These are phyloP conservation scores for Xiphorhynchus elegans DNA, from an alignment of 2,113 vertebrate species.

Conservation along the genomic window DNA sequence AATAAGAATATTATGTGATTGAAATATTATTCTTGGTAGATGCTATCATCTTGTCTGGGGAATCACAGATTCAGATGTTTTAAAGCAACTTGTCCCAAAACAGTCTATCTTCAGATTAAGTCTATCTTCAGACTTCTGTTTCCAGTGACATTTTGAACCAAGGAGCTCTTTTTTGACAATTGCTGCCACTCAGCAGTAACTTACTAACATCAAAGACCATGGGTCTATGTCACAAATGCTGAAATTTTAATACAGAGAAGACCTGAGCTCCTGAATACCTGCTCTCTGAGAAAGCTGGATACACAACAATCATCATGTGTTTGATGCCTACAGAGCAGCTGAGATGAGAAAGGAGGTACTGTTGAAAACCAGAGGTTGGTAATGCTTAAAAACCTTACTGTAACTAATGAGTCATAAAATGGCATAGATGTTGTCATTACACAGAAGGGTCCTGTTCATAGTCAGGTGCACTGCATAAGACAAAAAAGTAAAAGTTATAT, in stretches of 20 bases:
- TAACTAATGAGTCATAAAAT: neutral
- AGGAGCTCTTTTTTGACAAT: neutral
- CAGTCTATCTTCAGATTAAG: no score
- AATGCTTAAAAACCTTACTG: neutral
- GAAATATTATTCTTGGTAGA: neutral
- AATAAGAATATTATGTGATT: neutral
- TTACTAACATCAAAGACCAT: neutral
- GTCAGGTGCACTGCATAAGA: neutral
- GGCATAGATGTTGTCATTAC: neutral
- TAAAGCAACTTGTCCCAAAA: neutral
- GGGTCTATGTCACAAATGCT: neutral
- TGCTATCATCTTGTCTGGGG: neutral
- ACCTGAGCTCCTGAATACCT: accelerated
- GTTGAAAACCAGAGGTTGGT: neutral
- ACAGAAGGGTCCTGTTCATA: neutral
- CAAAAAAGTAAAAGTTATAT: neutral
- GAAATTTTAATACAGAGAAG: neutral
- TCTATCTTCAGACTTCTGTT: neutral
- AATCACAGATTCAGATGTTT: neutral
- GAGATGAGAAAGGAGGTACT: neutral
- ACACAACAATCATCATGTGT: neutral
- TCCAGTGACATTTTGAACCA: neutral
- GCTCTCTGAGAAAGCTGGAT: neutral
- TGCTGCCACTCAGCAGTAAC: neutral
- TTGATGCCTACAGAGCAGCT: neutral